Evolutionary conservation across 64 coral and sea anemone genomes (phyloP).

Genomic region (Hydrozoanthus tunicans): DNA sequence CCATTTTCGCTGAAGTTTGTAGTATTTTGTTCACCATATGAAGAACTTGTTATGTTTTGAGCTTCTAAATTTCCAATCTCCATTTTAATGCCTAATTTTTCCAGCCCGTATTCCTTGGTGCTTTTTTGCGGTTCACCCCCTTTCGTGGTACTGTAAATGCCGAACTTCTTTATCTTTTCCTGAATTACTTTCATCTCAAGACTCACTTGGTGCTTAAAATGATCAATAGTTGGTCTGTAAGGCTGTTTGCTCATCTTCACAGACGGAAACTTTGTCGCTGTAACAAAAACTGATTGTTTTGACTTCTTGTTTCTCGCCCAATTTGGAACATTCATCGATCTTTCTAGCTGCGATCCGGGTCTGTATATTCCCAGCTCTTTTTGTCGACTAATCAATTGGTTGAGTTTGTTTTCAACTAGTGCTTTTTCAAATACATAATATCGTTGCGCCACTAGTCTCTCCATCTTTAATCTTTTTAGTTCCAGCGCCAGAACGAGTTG

Average conservation of each 20-base stretch:
- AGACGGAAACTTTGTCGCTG: background rate
- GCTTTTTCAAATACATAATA: slow-evolving; percentile 33
- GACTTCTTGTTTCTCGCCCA: background rate
- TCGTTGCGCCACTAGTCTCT: slow-evolving; percentile 15
- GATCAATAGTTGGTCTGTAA: background rate
- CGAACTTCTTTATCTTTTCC: slow-evolving; percentile 15
- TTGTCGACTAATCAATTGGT: slow-evolving; percentile 1
- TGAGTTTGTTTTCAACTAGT: slow-evolving; percentile 21
- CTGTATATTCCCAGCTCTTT: slow-evolving; percentile 49
- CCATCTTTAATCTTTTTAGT: slow-evolving; percentile 22
- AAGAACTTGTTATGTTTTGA: background rate
- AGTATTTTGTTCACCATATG: background rate
- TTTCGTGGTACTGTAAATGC: background rate
- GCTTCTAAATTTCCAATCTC: background rate
- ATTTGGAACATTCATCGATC: slow-evolving; percentile 16
- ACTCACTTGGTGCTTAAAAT: background rate
- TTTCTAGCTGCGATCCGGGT: background rate
- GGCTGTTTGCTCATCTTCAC: background rate
- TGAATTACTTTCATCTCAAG: slow-evolving; percentile 28
- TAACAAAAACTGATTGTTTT: slow-evolving; percentile 6
- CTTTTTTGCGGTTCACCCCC: background rate
- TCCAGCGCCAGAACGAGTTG: slow-evolving; percentile 24
- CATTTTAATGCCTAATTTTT: no score
- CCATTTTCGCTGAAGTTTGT: background rate
- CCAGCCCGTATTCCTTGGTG: background rate